Conservation (phyloP, 2,797 vertebrate species). For the Cossypha niveicapilla region DNA sequence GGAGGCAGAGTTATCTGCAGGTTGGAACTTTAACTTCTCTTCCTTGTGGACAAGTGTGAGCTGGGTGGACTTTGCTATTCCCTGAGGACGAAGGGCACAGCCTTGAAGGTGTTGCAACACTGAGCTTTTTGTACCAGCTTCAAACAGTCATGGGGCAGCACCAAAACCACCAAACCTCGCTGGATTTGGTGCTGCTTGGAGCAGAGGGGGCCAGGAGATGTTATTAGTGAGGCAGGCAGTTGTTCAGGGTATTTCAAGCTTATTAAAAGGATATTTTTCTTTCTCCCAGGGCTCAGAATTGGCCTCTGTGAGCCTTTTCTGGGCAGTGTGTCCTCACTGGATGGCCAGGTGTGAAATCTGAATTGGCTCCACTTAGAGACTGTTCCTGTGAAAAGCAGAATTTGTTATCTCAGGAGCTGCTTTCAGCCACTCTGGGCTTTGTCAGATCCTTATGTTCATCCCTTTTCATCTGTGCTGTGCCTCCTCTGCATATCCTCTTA, state of each 20-base stretch:
- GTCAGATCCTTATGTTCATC: neutral
- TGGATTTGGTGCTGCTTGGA: neutral
- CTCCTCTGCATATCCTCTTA: neutral
- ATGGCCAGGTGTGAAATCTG: neutral
- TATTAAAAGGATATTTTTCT: neutral
- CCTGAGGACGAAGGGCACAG: neutral
- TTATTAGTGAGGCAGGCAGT: neutral
- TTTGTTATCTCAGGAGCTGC: neutral
- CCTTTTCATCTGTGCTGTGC: neutral
- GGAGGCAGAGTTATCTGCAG: neutral
- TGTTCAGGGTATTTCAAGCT: neutral
- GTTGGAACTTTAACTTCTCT: slow-evolving; percentile 20
- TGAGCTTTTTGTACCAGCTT: neutral
- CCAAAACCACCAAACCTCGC: neutral
- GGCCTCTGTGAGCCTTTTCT: neutral
- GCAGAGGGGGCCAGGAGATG: neutral
- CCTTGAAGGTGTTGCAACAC: neutral
- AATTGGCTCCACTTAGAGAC: neutral
- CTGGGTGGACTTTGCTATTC: slow-evolving; percentile 14
- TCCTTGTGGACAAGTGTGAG: neutral
- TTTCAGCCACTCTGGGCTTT: neutral
- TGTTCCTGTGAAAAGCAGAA: neutral
- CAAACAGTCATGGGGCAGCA: neutral
- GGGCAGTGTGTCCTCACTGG: neutral
- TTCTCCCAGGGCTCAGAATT: neutral